These are phyloP conservation scores for Nyctalus aviator DNA, from an alignment of 2,797 vertebrate species.

Conservation along the genomic window DNA sequence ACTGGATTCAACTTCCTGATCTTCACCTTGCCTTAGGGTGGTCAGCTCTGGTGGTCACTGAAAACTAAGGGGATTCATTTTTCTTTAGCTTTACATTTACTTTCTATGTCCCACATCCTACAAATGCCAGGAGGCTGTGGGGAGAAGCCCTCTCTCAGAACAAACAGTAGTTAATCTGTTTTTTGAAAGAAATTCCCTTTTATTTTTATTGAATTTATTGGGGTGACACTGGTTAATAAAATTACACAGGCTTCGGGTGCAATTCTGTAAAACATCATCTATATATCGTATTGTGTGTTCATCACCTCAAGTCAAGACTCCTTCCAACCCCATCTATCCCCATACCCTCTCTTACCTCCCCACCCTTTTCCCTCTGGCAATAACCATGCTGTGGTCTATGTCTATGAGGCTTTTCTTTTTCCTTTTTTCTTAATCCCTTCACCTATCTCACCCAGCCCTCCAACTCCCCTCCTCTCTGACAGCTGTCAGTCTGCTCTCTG, in stretches of 20 bases:
- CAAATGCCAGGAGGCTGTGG: not conserved
- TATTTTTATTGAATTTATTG: not conserved
- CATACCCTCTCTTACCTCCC: too few species aligned
- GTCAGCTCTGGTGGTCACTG: not conserved
- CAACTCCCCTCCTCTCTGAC: not conserved
- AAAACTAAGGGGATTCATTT: not conserved
- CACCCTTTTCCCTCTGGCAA: not conserved
- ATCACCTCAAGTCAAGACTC: not conserved
- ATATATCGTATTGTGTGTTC: not conserved
- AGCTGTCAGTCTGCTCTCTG: not conserved
- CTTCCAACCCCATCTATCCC: not conserved
- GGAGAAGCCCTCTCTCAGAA: not conserved
- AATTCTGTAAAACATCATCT: not conserved
- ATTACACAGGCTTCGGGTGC: not conserved
- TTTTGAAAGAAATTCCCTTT: not conserved
- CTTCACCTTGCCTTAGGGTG: constrained; percentile 57
- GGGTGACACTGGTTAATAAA: not conserved
- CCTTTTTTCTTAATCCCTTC: not conserved
- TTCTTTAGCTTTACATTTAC: not conserved
- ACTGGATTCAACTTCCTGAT: not conserved
- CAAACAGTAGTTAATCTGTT: not conserved
- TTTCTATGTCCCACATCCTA: not conserved
- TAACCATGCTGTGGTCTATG: not conserved
- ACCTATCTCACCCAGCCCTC: not conserved
- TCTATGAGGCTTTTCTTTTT: not conserved